Evolutionary conservation across 2,797 vertebrate genomes (phyloP), one percentile per base, ranked within the genome.

Genomic region (Brachyalestes nurse): DNA sequence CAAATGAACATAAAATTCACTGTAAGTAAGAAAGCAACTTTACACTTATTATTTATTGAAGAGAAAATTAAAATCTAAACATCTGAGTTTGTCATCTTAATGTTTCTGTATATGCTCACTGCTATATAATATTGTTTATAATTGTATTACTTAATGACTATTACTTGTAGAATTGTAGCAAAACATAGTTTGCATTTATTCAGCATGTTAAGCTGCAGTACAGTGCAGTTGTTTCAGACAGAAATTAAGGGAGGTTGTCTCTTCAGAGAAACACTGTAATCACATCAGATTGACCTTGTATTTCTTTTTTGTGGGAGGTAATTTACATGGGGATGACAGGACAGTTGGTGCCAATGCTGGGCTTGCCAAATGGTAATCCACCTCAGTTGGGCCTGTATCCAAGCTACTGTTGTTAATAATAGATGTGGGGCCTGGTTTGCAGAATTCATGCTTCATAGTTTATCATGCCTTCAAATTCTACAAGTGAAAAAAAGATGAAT

Each of bases 321-420:
- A 83, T 86, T 86, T 86, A 75, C 74, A 80, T 84, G 72, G 47
- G 42, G 60, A 71, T 84, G 81, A 80, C 83, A 79, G 79, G 71
- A 80, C 75, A 75, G 81, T 82, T 76, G 73, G 73, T 75, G 73
- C 80, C 79, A 84, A 19, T 84, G 82, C 81, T 81, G 69, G 72
- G 60, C 28, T 81, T 82, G 86, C 83, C 86, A 87, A 87, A 86
- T 87, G 78, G 79, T 84, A 86, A 86, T 83, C 83, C 74, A 82
- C 78, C 73, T 83, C 65, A 62, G 66, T 72, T 86, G 70, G 83
- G 77, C 65, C 71, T n/a, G 51, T 77, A 69, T 87, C 82, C 81
- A 84, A 77, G 78, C 61, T 80, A 81, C 84, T 84, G 81, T 77
- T 81, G 78, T 83, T 85, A 85, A 86, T 81, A 83, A 83, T 83